These are phyloP conservation scores for Mythimna lalbum DNA, from an alignment of 2,888 invertebrate species.

Conservation along the genomic window DNA sequence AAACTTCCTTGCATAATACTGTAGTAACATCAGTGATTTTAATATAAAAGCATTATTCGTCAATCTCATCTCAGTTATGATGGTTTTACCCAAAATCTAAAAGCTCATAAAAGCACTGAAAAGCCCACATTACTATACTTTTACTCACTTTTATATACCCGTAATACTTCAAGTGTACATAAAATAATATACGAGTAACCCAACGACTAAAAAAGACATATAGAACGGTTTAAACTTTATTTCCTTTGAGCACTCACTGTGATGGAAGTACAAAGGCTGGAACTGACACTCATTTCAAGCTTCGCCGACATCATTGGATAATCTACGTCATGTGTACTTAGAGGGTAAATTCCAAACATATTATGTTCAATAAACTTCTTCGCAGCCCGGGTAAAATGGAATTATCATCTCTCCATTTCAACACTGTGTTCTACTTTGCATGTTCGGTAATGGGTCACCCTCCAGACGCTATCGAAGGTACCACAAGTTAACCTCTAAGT, in stretches of 20 bases:
- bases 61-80: constrained; percentile 11
- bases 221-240: constrained; percentile 54
- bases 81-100: constrained; percentile 26
- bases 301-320: constrained; percentile 44
- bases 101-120: constrained; percentile 21
- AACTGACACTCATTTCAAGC: constrained; percentile 54
- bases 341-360: constrained; percentile 41
- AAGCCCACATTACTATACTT: constrained; percentile 25
- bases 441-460: constrained; percentile 33
- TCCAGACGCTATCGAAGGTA: constrained; percentile 28
- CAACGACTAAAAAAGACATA: constrained; percentile 42
- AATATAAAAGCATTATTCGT: not conserved
- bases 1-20: too few species aligned
- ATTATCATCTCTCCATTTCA: constrained; percentile 23
- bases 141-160: constrained; percentile 29
- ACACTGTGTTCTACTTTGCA: constrained; percentile 15
- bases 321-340: constrained; percentile 46
- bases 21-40: not conserved
- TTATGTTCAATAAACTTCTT: constrained; percentile 42
- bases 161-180: constrained; percentile 49
- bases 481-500: constrained; percentile 43
- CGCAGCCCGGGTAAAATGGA: constrained; percentile 16
- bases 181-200: constrained; percentile 48
- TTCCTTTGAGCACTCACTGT: constrained; percentile 57
- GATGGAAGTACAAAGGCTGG: constrained; percentile 56